A percentile compares a stretch with the other conserved stretches of the same genome.
Evolutionary conservation across 2,113 vertebrate species (phyloP).

Genomic region (Eptesicus fuscus): DNA sequence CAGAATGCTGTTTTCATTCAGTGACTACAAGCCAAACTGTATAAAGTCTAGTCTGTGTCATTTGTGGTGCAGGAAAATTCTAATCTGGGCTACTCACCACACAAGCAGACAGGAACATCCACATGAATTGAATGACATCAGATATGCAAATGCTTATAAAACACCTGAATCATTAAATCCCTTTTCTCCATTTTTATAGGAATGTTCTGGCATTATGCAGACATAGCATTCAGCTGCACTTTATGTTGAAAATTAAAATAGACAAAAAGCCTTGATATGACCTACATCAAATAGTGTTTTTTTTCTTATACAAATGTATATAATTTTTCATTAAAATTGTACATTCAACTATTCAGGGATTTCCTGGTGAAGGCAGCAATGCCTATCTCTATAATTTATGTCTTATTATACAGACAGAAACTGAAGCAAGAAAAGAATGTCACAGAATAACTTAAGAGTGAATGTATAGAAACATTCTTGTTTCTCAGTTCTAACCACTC

Average conservation of each 20-base stretch:
- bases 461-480: background rate
- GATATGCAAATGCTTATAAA: background rate
- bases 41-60: background rate
- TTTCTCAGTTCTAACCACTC: background rate
- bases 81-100: background rate
- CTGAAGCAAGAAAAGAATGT: background rate
- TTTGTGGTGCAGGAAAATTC: background rate
- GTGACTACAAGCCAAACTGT: background rate
- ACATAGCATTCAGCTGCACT: background rate
- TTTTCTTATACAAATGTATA: conserved; percentile 4
- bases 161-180: background rate
- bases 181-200: background rate
- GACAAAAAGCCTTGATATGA: conserved; percentile 3
- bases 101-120: background rate
- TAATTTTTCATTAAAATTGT: conserved; percentile 9
- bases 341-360: background rate
- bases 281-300: background rate
- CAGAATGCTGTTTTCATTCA: background rate
- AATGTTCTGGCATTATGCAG: background rate
- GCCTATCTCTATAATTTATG: background rate
- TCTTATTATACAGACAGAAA: background rate
- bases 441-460: background rate
- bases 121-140: background rate
- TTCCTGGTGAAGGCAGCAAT: background rate
- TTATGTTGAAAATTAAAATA: conserved; percentile 19